Conservation (phyloP, 2,888 invertebrate species). For the Tiliacea aurago region DNA sequence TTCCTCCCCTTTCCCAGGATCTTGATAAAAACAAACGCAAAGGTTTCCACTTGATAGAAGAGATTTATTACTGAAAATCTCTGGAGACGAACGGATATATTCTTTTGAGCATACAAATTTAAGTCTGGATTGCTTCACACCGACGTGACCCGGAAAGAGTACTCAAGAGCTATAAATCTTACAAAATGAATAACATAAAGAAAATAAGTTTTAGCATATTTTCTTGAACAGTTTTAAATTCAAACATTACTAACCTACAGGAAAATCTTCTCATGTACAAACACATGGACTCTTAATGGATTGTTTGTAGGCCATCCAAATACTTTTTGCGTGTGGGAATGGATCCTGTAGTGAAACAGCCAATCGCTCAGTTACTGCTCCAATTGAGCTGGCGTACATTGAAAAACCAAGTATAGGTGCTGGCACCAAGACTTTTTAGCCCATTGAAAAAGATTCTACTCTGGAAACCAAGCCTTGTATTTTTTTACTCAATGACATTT, state of each 20-base stretch:
- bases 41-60: slow-evolving; percentile 77
- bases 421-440: neutral
- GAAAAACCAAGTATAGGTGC: neutral
- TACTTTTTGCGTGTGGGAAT: slow-evolving; percentile 21
- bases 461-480: neutral
- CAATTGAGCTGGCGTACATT: neutral
- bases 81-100: slow-evolving; percentile 79
- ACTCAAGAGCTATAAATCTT: neutral
- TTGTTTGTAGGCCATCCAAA: slow-evolving; percentile 21
- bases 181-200: neutral
- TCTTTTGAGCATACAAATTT: slow-evolving; percentile 78
- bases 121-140: slow-evolving; percentile 65
- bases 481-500: neutral
- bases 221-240: neutral
- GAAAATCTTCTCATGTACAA: neutral
- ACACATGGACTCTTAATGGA: neutral
- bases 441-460: neutral
- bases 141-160: slow-evolving; percentile 23
- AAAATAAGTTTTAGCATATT: neutral
- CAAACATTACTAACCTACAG: neutral
- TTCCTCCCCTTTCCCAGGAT: slow-evolving; percentile 67
- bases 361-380: slow-evolving; percentile 1
- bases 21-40: slow-evolving; percentile 82
- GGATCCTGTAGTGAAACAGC: slow-evolving; percentile 2
- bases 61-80: slow-evolving; percentile 85